phyloP scores from a whole-genome alignment of 2,797 vertebrate species.

The Schizopygopsis malacanthus region DNA sequence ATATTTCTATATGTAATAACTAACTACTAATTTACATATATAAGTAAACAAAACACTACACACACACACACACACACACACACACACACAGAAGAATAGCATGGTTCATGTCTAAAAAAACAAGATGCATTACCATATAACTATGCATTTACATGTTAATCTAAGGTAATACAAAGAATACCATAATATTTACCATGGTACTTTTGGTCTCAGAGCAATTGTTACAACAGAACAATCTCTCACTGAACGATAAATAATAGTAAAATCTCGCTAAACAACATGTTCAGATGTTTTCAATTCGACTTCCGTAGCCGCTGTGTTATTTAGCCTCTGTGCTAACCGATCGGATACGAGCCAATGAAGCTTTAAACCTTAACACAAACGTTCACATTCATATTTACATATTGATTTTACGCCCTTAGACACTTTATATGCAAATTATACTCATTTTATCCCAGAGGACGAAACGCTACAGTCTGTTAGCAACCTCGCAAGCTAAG shows the following conservation, averaged over 20 bases:
- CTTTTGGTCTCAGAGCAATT: not conserved
- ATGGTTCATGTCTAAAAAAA: not conserved
- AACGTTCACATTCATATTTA: not conserved
- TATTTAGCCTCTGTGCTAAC: slow-evolving; percentile 29
- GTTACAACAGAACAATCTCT: not conserved
- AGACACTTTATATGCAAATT: not conserved
- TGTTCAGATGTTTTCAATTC: not conserved
- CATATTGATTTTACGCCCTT: not conserved
- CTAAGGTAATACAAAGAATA: not conserved
- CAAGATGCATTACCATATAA: not conserved
- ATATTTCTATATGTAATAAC: not conserved
- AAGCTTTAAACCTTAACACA: not conserved
- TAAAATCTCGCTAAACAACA: not conserved
- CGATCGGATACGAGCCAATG: not conserved
- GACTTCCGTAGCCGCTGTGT: slow-evolving; percentile 40
- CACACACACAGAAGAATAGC: not conserved
- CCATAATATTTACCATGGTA: not conserved
- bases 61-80: too few relatives aligned
- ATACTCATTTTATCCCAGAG: not conserved
- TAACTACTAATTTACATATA: not conserved
- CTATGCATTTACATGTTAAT: not conserved
- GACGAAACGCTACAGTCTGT: not conserved
- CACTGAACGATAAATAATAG: not conserved
- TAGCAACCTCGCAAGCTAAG: slow-evolving; percentile 23
- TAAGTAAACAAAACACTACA: not conserved